These are phyloP conservation scores for Epinephelus lanceolatus DNA, from an alignment of 2,113 vertebrate species.

Conservation along the genomic window DNA sequence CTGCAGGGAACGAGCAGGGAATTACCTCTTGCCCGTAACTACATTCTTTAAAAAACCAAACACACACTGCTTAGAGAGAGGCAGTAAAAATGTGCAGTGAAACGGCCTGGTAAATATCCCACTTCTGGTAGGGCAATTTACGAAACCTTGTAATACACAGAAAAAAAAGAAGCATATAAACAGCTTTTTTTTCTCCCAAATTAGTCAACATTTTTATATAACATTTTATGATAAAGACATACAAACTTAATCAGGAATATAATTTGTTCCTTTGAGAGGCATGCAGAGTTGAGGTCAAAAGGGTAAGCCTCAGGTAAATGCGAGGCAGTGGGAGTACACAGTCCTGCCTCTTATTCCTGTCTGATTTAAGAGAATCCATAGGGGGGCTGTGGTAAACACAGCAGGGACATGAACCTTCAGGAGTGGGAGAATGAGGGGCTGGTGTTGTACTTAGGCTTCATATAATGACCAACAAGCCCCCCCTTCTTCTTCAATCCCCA, in stretches of 20 bases:
- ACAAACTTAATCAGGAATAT: conserved; percentile 62
- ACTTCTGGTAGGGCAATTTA: conserved; percentile 62
- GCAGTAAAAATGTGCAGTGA: conserved; percentile 61
- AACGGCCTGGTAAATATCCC: conserved; percentile 63
- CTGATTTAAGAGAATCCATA: conserved; percentile 77
- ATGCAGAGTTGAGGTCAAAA: conserved; percentile 73
- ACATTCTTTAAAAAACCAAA: conserved; percentile 63
- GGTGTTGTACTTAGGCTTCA: conserved; percentile 73
- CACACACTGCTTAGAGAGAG: conserved; percentile 47
- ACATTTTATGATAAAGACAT: conserved; percentile 55
- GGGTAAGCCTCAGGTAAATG: conserved; percentile 84
- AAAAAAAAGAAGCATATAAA: conserved; percentile 45
- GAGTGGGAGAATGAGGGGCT: conserved; percentile 69
- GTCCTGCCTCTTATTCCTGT: conserved; percentile 74
- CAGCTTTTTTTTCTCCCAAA: conserved; percentile 42
- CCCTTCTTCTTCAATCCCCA: conserved; percentile 52
- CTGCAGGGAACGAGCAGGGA: conserved; percentile 55
- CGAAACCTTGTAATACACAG: conserved; percentile 47
- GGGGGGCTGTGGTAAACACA: conserved; percentile 78
- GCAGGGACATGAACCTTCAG: conserved; percentile 72
- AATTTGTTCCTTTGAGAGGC: conserved; percentile 63
- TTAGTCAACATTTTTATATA: conserved; percentile 47
- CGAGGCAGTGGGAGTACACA: conserved; percentile 66
- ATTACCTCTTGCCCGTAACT: conserved; percentile 59
- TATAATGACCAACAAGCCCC: conserved; percentile 74